Conservation (phyloP, 2,888 invertebrate species). For the Chrysolina oricalcia region DNA sequence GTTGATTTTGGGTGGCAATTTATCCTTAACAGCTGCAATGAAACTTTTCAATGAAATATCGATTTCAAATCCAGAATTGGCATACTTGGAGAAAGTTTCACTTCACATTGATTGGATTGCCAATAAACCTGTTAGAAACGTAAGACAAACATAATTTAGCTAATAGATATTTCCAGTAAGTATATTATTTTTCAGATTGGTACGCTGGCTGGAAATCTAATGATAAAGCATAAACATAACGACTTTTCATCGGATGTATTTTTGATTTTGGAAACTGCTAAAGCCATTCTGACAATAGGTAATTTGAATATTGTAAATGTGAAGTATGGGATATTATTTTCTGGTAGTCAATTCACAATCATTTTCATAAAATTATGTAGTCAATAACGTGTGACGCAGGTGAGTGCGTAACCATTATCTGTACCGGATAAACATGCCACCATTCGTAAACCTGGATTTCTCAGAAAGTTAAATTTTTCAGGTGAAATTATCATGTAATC, state of each 20-base stretch:
- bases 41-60: slow-evolving; percentile 71
- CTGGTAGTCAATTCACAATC: too few relatives aligned
- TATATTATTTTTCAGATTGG: slow-evolving; percentile 73
- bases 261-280: slow-evolving; percentile 76
- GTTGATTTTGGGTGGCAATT: slow-evolving; percentile 76
- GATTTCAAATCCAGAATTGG: slow-evolving; percentile 72
- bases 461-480: too few relatives aligned
- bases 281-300: slow-evolving; percentile 72
- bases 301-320: slow-evolving; percentile 9
- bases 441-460: too few relatives aligned
- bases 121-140: slow-evolving; percentile 76
- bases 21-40: slow-evolving; percentile 75
- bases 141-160: slow-evolving; percentile 31
- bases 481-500: too few relatives aligned
- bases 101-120: slow-evolving; percentile 82
- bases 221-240: slow-evolving; percentile 78
- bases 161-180: neutral
- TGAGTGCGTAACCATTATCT: too few relatives aligned
- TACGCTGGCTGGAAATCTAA: slow-evolving; percentile 81
- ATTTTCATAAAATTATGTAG: too few relatives aligned
- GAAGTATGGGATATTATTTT: too few relatives aligned
- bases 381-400: too few relatives aligned
- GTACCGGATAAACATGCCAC: too few relatives aligned
- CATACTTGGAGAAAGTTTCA: slow-evolving; percentile 75
- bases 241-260: slow-evolving; percentile 85